Evolutionary conservation across 1,140 invertebrate species (phyloP).

Genomic region (Platorchestia sp.): DNA sequence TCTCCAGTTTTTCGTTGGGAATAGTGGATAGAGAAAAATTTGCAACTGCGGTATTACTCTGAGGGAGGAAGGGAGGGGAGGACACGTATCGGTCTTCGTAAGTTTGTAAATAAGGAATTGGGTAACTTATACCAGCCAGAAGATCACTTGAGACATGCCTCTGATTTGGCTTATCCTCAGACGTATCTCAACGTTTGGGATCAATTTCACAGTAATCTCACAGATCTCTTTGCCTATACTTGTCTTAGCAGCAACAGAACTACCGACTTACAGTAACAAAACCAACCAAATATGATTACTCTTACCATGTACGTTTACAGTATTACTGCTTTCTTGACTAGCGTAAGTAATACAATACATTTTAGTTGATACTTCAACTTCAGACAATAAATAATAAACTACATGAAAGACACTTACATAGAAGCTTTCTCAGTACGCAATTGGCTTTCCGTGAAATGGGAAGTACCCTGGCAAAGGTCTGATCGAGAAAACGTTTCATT

Average conservation of each 20-base stretch:
- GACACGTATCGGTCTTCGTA: too few relatives aligned
- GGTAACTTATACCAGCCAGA: not conserved
- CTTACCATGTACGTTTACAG: too few relatives aligned
- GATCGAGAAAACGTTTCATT: not conserved
- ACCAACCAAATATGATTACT: too few relatives aligned
- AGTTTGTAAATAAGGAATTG: too few relatives aligned
- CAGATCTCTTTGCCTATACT: not conserved
- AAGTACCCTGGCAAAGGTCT: not conserved
- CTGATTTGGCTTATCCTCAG: not conserved
- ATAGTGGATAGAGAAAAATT: too few relatives aligned
- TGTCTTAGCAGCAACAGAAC: not conserved
- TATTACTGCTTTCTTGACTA: too few relatives aligned
- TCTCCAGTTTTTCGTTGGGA: too few relatives aligned
- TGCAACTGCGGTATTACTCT: too few relatives aligned
- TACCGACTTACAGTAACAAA: too few relatives aligned
- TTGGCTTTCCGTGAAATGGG: not conserved
- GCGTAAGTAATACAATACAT: too few relatives aligned
- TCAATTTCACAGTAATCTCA: not conserved
- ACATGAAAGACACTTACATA: not conserved
- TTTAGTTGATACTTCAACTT: too few relatives aligned
- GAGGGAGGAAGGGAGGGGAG: too few relatives aligned
- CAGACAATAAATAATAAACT: not conserved
- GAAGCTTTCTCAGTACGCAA: not conserved
- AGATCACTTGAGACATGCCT: not conserved
- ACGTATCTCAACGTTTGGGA: not conserved